Base-by-base conservation (phyloP, 2,113 vertebrate species). In the Indicator indicator region DNA sequence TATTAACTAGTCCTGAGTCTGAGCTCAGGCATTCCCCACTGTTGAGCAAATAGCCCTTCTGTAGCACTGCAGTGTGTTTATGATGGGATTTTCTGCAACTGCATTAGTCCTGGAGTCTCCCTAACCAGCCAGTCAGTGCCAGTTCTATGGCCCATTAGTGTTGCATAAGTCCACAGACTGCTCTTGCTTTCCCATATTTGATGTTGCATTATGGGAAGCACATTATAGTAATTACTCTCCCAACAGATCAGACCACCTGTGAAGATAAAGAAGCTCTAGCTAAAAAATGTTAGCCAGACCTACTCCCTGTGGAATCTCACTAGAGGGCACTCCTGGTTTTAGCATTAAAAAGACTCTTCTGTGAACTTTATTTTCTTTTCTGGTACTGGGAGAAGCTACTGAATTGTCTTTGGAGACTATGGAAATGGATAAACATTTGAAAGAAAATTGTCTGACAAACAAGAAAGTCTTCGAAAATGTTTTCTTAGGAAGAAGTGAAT, bases 281-380 rank as follows among this genome's bases (percentile, higher is more conserved):
- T 82, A 54, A 36, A 24, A 13, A 16, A 14, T 44, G 48, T 32
- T 27, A 62, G 32, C 65, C 58, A 3, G 6, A 28, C 54, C 14
- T 40, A 23, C n/a, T 82, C 87, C 55, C 79, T 54, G 67, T 71
- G 62, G 87, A 75, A 19, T 72, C 86, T 95, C 90, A 75, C 89
- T 84, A 94, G 90, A 89, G 70, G 83, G 77, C 86, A 90, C 76
- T 90, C 77, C 90, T 69, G 70, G 40, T 55, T 94, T 94, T 86
- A 58, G 42, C 77, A 48, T 77, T 82, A 28, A 69, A 75, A 59
- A 52, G 21, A 44, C 70, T 68, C 26, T 88, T 21, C 28, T 18
- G 1, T 15, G 26, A 33, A 10, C 27, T 88, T 81, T 2, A 5
- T 74, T 88, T 85, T 68, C 38, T 79, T 44, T n/a, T 52, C 62